These are phyloP conservation scores for Dolichallabes microphthalmus DNA, from an alignment of 2,113 vertebrate genomes.

Conservation along the genomic window DNA sequence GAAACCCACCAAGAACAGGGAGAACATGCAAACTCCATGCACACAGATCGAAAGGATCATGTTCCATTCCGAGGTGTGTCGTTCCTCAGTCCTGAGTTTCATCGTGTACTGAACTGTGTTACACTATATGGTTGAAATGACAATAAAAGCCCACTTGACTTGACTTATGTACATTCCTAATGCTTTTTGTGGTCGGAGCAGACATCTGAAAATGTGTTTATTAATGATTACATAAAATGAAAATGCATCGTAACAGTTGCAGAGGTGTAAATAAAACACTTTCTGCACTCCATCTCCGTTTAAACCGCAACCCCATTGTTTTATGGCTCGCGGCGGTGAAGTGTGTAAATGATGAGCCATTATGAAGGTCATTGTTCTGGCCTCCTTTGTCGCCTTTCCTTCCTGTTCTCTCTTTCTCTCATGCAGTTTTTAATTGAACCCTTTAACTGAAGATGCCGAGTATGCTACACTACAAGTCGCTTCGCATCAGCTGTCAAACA, in stretches of 20 bases:
- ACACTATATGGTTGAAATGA: no score
- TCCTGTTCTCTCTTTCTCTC: slow-evolving; percentile 55
- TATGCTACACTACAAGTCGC: slow-evolving; percentile 20
- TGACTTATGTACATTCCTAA: slow-evolving; percentile 37
- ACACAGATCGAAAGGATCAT: no score
- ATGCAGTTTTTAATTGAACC: slow-evolving; percentile 50
- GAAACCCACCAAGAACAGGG: no score
- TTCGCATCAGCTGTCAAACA: not conserved
- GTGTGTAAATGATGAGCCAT: slow-evolving; percentile 71
- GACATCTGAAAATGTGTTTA: slow-evolving; percentile 60
- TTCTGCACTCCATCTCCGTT: slow-evolving; percentile 56
- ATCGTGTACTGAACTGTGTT: not conserved
- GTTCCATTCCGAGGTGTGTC: no score
- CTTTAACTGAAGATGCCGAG: not conserved
- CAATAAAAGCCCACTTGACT: no score
- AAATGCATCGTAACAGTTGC: no score
- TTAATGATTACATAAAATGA: slow-evolving; percentile 65
- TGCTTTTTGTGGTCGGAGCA: slow-evolving; percentile 52
- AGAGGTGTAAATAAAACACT: slow-evolving; percentile 28
- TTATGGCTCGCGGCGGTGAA: slow-evolving; percentile 64
- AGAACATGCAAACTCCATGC: no score
- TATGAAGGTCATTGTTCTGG: slow-evolving; percentile 43
- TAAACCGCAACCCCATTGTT: slow-evolving; percentile 58
- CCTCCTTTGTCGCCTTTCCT: not conserved
- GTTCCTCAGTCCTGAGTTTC: not conserved